Conservation (phyloP, 2,113 vertebrate species). For the Leptosomus discolor region DNA sequence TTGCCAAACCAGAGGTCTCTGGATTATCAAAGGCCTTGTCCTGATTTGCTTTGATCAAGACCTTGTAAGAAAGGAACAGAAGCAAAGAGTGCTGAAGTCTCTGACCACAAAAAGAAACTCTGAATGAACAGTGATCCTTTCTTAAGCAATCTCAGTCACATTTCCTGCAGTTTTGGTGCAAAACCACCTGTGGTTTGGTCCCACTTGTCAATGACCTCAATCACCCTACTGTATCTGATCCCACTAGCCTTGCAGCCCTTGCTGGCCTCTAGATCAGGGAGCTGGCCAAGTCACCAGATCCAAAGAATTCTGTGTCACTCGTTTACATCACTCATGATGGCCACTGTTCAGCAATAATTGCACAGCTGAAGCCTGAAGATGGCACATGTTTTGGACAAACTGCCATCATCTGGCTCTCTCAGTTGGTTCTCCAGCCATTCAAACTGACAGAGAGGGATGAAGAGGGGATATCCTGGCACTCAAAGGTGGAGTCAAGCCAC, state of each 20-base stretch:
- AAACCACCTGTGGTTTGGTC: background rate
- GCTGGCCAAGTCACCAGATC: background rate
- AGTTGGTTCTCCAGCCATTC: background rate
- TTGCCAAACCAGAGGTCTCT: background rate
- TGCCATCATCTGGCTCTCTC: background rate
- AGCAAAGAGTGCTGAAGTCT: background rate
- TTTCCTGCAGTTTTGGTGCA: background rate
- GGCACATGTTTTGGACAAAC: background rate
- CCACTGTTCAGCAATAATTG: background rate
- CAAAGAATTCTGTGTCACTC: background rate
- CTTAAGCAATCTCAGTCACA: background rate
- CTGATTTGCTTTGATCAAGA: background rate
- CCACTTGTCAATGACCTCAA: background rate
- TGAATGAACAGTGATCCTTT: background rate
- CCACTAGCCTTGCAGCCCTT: rapidly evolving
- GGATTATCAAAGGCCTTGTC: background rate
- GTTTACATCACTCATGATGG: background rate
- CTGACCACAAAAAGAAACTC: background rate
- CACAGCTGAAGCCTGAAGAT: background rate
- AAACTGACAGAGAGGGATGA: background rate
- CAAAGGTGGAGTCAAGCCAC: background rate
- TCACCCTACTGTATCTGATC: background rate
- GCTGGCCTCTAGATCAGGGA: background rate
- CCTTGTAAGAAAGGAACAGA: background rate
- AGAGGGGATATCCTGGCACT: background rate